phyloP scores from a whole-genome alignment of 2,888 invertebrate genomes.

The Pyrgus malvae region DNA sequence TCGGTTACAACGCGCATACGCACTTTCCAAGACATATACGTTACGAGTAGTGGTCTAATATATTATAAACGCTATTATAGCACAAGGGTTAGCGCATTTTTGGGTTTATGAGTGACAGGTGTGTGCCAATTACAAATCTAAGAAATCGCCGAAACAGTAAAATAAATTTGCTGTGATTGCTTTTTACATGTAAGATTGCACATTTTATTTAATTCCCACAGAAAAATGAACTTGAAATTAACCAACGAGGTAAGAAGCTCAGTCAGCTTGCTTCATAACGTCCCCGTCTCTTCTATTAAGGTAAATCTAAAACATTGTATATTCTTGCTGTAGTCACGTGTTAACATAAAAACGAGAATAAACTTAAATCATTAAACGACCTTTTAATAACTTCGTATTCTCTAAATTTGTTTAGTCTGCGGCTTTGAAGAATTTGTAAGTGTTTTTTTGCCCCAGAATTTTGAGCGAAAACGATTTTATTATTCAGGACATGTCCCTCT shows the following conservation, averaged over 20 bases:
- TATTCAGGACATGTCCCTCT: conserved; percentile 11
- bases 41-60: conserved; percentile 1
- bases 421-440: conserved; percentile 5
- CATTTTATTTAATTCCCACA: conserved; percentile 43
- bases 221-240: conserved; percentile 68
- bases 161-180: not conserved
- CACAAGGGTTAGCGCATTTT: conserved; percentile 13
- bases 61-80: not conserved
- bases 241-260: conserved; percentile 65
- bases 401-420: conserved; percentile 15
- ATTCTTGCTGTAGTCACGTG: conserved; percentile 10
- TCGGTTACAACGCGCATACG: conserved; percentile 54
- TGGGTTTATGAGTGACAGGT: conserved; percentile 55
- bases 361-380: conserved; percentile 11
- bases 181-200: conserved; percentile 1
- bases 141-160: no score
- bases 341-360: conserved; percentile 15
- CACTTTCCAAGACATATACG: conserved; percentile 31
- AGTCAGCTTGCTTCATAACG: conserved; percentile 47
- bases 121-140: no score
- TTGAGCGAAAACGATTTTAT: conserved; percentile 10
- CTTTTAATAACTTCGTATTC: conserved; percentile 7
- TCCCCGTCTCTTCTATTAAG: conserved; percentile 60
- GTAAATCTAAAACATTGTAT: conserved; percentile 42
- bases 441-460: conserved; percentile 2